Percentiles rank a stretch among this genome's conserved stretches.
phyloP scores from a whole-genome alignment of 2,113 vertebrate species.

The Plestiodon gilberti region DNA sequence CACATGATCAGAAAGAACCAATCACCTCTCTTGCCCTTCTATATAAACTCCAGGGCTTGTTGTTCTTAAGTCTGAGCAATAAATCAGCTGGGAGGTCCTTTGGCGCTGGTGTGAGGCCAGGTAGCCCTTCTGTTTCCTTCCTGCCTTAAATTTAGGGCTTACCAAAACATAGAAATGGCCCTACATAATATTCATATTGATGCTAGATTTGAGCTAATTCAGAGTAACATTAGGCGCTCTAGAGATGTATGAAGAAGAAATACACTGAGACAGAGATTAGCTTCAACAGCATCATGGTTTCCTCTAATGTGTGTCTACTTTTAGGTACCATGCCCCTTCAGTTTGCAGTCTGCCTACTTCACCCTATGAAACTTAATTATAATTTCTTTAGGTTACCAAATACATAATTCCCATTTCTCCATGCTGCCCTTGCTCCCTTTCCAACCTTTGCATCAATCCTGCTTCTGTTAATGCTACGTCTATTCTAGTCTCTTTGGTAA shows the following conservation, averaged over 20 bases:
- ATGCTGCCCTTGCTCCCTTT: background rate
- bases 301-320: background rate
- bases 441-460: accelerated
- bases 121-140: background rate
- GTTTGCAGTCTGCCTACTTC: background rate
- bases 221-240: background rate
- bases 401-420: background rate
- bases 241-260: background rate
- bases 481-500: constrained; percentile 14
- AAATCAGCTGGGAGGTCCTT: background rate
- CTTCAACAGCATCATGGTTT: background rate
- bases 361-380: background rate
- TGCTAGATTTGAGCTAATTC: background rate
- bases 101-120: background rate
- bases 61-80: background rate
- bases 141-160: background rate
- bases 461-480: background rate
- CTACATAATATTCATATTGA: background rate
- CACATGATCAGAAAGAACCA: background rate
- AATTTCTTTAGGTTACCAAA: background rate
- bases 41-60: background rate
- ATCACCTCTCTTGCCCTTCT: background rate
- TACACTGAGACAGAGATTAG: background rate
- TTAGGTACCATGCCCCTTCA: no score
- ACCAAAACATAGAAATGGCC: background rate